These are phyloP conservation scores for Pristionchus arcanus DNA, from an alignment of 2,888 invertebrate genomes.

Conservation along the genomic window DNA sequence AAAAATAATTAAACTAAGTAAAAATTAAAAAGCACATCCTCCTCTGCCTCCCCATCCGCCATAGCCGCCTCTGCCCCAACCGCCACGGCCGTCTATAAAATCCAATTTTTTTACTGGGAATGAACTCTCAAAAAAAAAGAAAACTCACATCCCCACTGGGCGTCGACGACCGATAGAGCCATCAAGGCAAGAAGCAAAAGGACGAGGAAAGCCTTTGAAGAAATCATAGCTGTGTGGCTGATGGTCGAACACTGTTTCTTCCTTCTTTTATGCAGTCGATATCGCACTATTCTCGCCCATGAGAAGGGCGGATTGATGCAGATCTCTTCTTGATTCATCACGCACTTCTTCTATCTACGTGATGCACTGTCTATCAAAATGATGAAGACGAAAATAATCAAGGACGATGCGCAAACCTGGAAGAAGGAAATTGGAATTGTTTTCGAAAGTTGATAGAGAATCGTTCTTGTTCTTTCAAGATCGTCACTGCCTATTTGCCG, in stretches of 20 bases:
- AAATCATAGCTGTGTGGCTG: background rate
- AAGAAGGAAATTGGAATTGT: no score
- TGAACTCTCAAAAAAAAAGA: no score
- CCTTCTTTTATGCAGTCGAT: background rate
- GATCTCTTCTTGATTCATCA: background rate
- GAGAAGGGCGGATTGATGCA: background rate
- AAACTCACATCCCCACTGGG: conserved; percentile 38
- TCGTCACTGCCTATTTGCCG: background rate
- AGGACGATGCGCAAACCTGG: no score
- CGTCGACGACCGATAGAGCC: background rate
- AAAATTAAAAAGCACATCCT: background rate
- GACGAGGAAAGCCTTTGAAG: background rate
- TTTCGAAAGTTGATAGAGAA: no score
- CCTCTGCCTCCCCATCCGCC: conserved; percentile 11
- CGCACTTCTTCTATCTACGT: background rate
- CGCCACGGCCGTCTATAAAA: background rate
- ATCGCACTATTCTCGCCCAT: background rate
- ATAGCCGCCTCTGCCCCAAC: background rate
- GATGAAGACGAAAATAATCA: background rate
- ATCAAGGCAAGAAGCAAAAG: background rate
- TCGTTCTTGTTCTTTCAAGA: no score
- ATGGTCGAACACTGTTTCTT: background rate
- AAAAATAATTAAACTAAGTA: background rate
- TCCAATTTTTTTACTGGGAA: no score
- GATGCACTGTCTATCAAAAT: background rate